Percentiles rank a stretch among this genome's conserved stretches.
Evolutionary conservation across 2,888 invertebrate genomes (phyloP).

Genomic region (Allacma fusca): DNA sequence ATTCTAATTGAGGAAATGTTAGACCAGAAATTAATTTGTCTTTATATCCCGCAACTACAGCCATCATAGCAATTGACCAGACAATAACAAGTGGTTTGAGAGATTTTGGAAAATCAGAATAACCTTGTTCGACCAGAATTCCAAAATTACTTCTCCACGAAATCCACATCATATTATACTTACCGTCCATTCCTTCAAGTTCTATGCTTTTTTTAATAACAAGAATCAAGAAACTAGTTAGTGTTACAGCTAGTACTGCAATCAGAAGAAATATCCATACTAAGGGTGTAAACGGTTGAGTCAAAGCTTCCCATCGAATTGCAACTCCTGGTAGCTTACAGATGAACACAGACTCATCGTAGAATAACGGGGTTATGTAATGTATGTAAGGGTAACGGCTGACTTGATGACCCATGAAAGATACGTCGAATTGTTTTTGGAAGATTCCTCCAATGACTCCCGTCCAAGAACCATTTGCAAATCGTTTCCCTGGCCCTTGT

Average conservation of each 20-base stretch:
- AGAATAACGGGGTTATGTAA: too few relatives aligned
- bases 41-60: neutral
- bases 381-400: too few relatives aligned
- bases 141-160: too few relatives aligned
- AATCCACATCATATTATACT: too few relatives aligned
- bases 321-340: too few relatives aligned
- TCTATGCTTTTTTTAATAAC: neutral
- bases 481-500: too few relatives aligned
- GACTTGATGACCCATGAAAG: slow-evolving; percentile 35
- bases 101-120: neutral
- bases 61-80: slow-evolving; percentile 5
- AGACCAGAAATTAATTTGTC: neutral
- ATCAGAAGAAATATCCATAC: slow-evolving; percentile 19
- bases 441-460: too few relatives aligned
- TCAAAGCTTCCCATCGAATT: too few relatives aligned
- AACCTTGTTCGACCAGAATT: neutral
- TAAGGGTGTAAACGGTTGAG: too few relatives aligned
- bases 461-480: too few relatives aligned
- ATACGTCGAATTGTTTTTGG: slow-evolving; percentile 21
- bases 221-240: neutral
- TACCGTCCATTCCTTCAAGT: too few relatives aligned
- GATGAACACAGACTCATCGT: too few relatives aligned
- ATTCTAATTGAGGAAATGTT: neutral
- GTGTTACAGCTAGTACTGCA: slow-evolving; percentile 7
- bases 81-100: neutral